Evolutionary conservation across 2,113 vertebrate genomes (phyloP), one percentile per base, ranked within the genome.

Genomic region (Recurvirostra avosetta): DNA sequence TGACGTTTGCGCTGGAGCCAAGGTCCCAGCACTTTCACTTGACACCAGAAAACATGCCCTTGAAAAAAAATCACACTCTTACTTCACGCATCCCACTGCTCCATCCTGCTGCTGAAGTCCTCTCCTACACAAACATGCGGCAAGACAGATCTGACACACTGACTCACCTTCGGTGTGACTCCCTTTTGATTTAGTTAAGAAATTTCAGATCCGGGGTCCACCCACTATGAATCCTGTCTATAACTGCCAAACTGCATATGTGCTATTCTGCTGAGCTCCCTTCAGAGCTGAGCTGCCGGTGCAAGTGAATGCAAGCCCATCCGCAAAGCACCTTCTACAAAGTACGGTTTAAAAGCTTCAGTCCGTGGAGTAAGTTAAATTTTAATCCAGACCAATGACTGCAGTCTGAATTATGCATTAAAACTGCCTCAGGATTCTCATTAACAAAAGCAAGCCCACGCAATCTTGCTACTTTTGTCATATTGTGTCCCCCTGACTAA

Each of bases 181-280:
- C 32, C 16, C 75, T 90, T 73, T 38, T 2, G 22, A 34, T 38
- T 72, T 32, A 7, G 63, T 5, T 9, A 38, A 49, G 43, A 59
- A 50, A 75, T 43, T 40, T 15, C 26, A 3, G 63, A 38, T 55
- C 65, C 12, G 6, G 50, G n/a, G 11, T 17, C 59, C n/a, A 17
- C 67, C n/a, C 38, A 2, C n/a, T 5, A 3, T 2, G 18, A 50
- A 26, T 12, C 49, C 63, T 49, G 32, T 1, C 74, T 50, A 0
- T 16, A 27, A 30, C 2, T 29, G 40, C 63, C 34, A 3, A 16
- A 20, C 2, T 11, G 45, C 26, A 0, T 5, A 1, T 0, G 3
- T 17, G 59, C 82, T 45, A 0, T 8, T 5, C 38, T 29, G 18
- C 90, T 23, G 32, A 3, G 73, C n/a, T 81, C 70, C 52, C 16